Conservation (phyloP, 2,888 invertebrate species). For the Thysanoteuthis rhombus region DNA sequence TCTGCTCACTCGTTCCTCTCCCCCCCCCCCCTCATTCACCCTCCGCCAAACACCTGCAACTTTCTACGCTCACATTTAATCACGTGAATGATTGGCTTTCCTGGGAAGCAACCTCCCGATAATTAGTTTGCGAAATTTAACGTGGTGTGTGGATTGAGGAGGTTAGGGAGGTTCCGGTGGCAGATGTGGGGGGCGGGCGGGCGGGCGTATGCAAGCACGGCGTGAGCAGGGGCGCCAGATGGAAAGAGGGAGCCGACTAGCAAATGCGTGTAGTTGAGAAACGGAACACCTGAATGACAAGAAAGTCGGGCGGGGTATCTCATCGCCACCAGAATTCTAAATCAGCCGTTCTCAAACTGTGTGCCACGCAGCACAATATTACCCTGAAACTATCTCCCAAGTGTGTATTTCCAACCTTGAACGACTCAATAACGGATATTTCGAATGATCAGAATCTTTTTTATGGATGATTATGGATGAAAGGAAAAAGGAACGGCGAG, state of each 20-base stretch:
- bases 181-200: not conserved
- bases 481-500: no score
- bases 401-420: no score
- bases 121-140: conserved; percentile 12
- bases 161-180: not conserved
- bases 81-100: not conserved
- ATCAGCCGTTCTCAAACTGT: no score
- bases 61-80: not conserved
- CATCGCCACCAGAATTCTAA: no score
- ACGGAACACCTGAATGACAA: no score
- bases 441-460: no score
- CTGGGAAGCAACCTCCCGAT: not conserved
- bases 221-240: not conserved
- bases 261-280: not conserved
- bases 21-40: not conserved
- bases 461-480: no score
- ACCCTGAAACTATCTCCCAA: no score
- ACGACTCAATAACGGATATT: no score
- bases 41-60: not conserved
- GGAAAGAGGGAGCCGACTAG: not conserved
- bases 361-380: no score
- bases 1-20: not conserved
- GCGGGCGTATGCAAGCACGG: not conserved
- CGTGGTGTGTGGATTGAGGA: not conserved
- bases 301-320: no score